These are phyloP conservation scores for Eumeta japonica DNA, from an alignment of 1,140 invertebrate species.

Conservation along the genomic window DNA sequence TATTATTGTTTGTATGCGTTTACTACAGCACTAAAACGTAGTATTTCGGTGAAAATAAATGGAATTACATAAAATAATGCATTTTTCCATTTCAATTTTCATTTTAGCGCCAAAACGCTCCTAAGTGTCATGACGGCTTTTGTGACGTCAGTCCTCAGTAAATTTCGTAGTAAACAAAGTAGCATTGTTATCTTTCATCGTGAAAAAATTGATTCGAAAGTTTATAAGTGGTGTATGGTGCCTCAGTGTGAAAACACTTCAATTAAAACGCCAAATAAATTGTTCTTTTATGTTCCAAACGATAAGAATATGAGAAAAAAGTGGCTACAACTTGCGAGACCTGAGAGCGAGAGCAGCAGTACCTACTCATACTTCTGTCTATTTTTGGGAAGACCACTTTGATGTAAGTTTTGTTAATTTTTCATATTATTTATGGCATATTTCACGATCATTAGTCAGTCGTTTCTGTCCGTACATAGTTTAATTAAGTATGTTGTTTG, in stretches of 20 bases:
- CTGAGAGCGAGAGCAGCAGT: not conserved
- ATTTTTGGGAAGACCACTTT: not conserved
- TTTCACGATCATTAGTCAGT: not conserved
- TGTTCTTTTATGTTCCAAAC: constrained; percentile 3
- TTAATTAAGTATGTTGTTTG: not conserved
- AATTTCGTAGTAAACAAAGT: too few relatives aligned
- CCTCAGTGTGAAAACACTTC: constrained; percentile 4
- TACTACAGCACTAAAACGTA: not conserved
- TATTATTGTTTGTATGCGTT: too few relatives aligned
- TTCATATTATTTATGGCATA: too few relatives aligned
- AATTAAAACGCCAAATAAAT: constrained; percentile 4
- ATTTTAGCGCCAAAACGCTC: not conserved
- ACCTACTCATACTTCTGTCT: not conserved
- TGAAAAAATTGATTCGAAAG: not conserved
- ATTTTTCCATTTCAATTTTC: not conserved
- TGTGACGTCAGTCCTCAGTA: not conserved
- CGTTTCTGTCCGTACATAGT: not conserved
- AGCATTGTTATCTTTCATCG: not conserved
- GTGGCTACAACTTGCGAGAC: constrained; percentile 2
- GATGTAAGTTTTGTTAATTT: too few relatives aligned
- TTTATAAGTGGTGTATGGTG: constrained; percentile 5
- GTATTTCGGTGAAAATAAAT: not conserved
- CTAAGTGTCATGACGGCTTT: not conserved
- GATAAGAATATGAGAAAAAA: constrained; percentile 4
- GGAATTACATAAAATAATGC: not conserved